Evolutionary conservation across 2,113 vertebrate species (phyloP).

Genomic region (Hypocryptadius cinnamomeus): DNA sequence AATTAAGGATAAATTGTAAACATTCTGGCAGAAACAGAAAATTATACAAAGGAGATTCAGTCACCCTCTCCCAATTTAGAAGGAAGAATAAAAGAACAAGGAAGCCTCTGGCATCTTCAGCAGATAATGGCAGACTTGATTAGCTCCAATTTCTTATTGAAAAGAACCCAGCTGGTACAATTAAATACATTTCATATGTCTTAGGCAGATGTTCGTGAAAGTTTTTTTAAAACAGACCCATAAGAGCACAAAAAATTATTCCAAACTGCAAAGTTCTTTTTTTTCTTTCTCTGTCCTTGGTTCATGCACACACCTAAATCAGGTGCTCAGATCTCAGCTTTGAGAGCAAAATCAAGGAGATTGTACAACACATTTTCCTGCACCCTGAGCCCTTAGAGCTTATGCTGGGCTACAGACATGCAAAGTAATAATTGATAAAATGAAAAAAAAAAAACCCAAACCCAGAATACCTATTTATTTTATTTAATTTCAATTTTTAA

Average conservation of each 20-base stretch:
- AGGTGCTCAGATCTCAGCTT: not conserved
- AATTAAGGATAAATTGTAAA: not conserved
- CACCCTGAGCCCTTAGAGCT: not conserved
- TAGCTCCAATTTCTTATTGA: not conserved
- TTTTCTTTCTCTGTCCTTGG: not conserved
- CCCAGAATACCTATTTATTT: not conserved
- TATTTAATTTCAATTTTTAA: not conserved
- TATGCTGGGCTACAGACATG: not conserved
- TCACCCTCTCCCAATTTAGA: not conserved
- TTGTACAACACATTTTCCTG: not conserved
- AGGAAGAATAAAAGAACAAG: not conserved
- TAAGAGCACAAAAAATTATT: not conserved
- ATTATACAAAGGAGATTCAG: not conserved
- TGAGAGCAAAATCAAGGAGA: not conserved
- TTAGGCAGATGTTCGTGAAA: not conserved
- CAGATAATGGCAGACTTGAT: not conserved
- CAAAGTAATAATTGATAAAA: not conserved
- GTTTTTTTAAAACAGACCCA: not conserved
- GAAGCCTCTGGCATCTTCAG: not conserved
- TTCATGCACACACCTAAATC: rapidly evolving
- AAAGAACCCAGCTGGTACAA: not conserved
- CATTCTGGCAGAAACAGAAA: not conserved
- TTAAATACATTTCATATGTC: not conserved
- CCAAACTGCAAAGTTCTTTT: not conserved
- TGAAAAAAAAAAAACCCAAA: not conserved